phyloP scores from a whole-genome alignment of 64 coral and sea anemone species.

The Montipora sp. region DNA sequence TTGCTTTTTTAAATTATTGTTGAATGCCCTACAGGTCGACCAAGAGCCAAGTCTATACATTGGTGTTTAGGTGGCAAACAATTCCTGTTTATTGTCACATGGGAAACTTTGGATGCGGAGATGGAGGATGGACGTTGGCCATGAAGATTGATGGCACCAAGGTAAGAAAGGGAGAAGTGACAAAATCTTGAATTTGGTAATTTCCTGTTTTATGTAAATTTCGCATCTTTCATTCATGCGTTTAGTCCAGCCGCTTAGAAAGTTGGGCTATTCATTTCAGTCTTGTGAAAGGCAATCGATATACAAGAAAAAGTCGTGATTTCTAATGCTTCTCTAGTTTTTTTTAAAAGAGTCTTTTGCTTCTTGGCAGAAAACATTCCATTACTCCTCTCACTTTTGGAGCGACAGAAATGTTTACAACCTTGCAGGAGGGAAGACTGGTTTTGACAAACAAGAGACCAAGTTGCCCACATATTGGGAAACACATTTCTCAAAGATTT shows the following conservation, averaged over 20 bases:
- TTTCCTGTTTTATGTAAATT: neutral
- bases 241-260: no score
- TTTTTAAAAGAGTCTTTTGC: no score
- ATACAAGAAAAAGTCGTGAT: no score
- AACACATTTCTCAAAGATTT: conserved; percentile 1
- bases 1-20: no score
- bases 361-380: neutral
- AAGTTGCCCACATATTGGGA: conserved; percentile 13
- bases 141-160: conserved; percentile 34
- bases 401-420: conserved; percentile 1
- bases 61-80: neutral
- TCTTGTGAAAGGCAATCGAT: no score
- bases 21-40: no score
- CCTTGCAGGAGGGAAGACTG: neutral
- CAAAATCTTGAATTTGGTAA: no score
- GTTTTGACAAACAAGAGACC: conserved; percentile 24
- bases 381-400: conserved; percentile 18
- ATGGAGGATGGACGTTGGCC: conserved; percentile 28
- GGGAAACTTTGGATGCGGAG: conserved; percentile 12
- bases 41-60: no score
- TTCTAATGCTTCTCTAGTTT: no score
- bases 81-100: neutral
- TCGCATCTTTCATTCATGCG: no score
- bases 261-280: no score
- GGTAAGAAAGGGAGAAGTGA: neutral